phyloP scores from a whole-genome alignment of 2,797 vertebrate species.

The Orestias chungarensis region DNA sequence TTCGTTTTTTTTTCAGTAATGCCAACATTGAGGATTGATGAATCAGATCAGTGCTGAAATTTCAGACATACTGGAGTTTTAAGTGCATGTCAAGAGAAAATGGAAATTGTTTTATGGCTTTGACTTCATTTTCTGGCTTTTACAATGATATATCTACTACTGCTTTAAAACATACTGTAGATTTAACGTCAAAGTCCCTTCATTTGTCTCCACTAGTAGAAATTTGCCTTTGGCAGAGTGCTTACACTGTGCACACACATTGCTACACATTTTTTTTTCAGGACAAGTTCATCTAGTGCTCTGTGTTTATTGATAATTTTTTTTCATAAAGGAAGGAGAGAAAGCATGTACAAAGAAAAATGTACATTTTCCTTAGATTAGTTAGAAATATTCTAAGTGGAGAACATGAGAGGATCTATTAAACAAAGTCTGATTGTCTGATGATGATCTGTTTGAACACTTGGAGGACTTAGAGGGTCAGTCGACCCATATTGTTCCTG shows the following conservation, averaged over 20 bases:
- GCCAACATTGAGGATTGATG: no score
- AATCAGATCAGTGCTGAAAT: no score
- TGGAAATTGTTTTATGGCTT: not conserved
- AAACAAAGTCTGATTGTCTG: not conserved
- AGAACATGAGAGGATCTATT: not conserved
- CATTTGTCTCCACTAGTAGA: not conserved
- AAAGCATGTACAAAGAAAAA: not conserved
- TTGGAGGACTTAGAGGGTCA: not conserved
- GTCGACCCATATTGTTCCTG: not conserved
- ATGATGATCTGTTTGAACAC: not conserved
- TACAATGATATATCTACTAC: not conserved
- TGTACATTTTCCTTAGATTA: not conserved
- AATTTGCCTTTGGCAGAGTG: not conserved
- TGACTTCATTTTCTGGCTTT: not conserved
- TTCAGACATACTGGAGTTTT: not conserved
- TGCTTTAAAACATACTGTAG: not conserved
- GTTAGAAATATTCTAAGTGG: not conserved
- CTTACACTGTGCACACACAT: not conserved
- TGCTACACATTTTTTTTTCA: not conserved
- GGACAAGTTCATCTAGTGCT: not conserved
- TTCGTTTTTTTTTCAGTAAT: no score
- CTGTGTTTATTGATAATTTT: not conserved
- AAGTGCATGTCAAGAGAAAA: not conserved
- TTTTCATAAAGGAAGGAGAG: not conserved
- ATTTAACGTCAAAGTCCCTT: not conserved